Conservation (phyloP, 2,113 vertebrate species). For the Poecilia latipinna region DNA sequence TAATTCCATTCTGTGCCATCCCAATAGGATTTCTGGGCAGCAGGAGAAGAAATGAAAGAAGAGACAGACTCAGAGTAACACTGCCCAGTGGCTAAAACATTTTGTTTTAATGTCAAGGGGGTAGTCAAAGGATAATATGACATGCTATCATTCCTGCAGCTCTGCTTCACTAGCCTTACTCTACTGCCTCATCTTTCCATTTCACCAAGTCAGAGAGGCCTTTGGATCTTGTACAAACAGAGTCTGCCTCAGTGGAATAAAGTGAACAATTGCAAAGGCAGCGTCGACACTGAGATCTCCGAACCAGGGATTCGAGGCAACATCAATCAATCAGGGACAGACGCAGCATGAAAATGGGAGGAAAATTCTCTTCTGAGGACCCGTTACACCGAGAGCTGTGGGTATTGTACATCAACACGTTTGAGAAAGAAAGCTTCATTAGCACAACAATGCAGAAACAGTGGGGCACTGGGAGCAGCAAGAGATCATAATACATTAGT, state of each 20-base stretch:
- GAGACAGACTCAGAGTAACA: slow-evolving; percentile 21
- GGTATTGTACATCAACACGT: slow-evolving; percentile 24
- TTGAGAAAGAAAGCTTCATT: slow-evolving; percentile 50
- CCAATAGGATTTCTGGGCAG: slow-evolving; percentile 38
- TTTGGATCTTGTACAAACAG: slow-evolving; percentile 42
- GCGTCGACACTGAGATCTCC: slow-evolving; percentile 33
- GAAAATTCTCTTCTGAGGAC: slow-evolving; percentile 47
- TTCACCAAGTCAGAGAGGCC: slow-evolving; percentile 26
- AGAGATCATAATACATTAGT: slow-evolving; percentile 60
- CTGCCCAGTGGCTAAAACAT: slow-evolving; percentile 21
- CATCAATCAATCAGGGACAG: slow-evolving; percentile 55
- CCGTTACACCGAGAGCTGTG: slow-evolving; percentile 35
- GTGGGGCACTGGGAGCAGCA: slow-evolving; percentile 43
- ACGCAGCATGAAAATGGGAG: slow-evolving; percentile 40
- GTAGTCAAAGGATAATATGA: slow-evolving; percentile 36
- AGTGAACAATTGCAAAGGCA: slow-evolving; percentile 37
- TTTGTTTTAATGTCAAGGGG: slow-evolving; percentile 36
- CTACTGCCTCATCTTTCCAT: slow-evolving; percentile 19
- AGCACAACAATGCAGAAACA: slow-evolving; percentile 34
- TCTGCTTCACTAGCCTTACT: neutral
- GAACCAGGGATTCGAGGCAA: slow-evolving; percentile 43
- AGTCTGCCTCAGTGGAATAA: slow-evolving; percentile 41
- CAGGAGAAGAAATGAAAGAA: slow-evolving; percentile 3
- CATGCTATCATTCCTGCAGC: slow-evolving; percentile 10
- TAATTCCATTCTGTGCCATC: slow-evolving; percentile 62